phyloP scores from a whole-genome alignment of 2,888 invertebrate species.

The Pyrrhosoma nymphula region DNA sequence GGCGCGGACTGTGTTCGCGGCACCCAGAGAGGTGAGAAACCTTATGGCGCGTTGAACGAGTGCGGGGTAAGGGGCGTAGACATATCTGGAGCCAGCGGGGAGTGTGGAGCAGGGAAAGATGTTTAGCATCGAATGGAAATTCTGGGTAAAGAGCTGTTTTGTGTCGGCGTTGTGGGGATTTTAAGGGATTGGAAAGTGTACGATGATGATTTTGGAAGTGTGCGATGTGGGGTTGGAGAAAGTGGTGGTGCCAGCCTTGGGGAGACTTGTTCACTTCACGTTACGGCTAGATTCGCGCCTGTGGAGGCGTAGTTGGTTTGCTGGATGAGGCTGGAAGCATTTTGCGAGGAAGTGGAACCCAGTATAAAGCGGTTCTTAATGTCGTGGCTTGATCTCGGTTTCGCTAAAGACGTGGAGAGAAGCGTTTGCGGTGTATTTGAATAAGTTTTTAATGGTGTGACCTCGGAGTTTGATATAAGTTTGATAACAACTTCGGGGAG shows the following conservation, averaged over 20 bases:
- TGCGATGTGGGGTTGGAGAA: not conserved
- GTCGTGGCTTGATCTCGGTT: not conserved
- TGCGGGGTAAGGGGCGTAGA: not conserved
- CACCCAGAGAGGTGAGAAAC: not conserved
- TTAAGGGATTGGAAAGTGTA: not conserved
- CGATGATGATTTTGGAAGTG: not conserved
- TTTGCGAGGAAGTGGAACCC: not conserved
- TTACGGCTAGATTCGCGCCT: not conserved
- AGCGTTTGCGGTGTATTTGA: not conserved
- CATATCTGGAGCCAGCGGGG: not conserved
- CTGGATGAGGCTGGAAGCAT: not conserved
- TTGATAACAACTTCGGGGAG: not conserved
- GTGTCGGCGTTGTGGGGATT: not conserved
- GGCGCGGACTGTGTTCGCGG: not conserved
- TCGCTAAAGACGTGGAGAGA: not conserved
- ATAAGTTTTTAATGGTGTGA: not conserved
- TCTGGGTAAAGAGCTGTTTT: not conserved
- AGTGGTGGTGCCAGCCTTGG: not conserved
- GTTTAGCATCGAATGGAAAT: not conserved
- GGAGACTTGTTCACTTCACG: not conserved
- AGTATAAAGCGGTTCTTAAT: not conserved
- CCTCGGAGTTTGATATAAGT: not conserved
- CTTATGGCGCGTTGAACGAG: not conserved
- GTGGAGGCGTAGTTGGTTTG: not conserved
- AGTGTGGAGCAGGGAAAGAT: not conserved